These are phyloP conservation scores for Muntiacus muntjak DNA, from an alignment of 2,113 vertebrate genomes.

Conservation along the genomic window DNA sequence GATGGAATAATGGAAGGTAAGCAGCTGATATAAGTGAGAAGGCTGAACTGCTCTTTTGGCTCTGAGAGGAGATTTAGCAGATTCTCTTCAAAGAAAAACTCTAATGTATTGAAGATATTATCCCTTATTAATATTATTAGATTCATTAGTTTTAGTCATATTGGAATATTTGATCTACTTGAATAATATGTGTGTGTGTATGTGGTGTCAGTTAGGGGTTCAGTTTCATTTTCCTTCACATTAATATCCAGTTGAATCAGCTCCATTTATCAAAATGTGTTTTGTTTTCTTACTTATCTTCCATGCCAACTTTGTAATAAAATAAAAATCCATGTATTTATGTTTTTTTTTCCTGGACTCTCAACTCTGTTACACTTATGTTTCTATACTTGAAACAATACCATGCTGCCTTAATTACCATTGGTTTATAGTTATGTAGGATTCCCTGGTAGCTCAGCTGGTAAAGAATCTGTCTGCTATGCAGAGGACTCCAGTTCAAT, in stretches of 20 bases:
- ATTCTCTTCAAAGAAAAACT: not conserved
- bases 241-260: not conserved
- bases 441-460: not conserved
- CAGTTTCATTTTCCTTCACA: not conserved
- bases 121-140: not conserved
- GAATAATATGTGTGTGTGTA: not conserved
- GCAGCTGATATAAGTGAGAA: not conserved
- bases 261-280: not conserved
- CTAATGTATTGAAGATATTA: not conserved
- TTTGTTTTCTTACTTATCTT: not conserved
- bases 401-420: not conserved
- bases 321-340: not conserved
- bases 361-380: not conserved
- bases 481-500: not conserved
- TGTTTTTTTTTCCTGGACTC: not conserved
- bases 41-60: not conserved
- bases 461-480: not conserved
- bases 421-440: not conserved
- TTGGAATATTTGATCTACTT: not conserved
- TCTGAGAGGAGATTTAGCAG: not conserved
- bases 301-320: not conserved
- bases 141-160: not conserved
- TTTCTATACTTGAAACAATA: not conserved
- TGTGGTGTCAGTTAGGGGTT: not conserved
- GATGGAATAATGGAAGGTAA: not conserved